Evolutionary conservation across 1,140 invertebrate genomes (phyloP), one percentile per base, ranked within the genome.

Genomic region (Dreissena rostriformis): DNA sequence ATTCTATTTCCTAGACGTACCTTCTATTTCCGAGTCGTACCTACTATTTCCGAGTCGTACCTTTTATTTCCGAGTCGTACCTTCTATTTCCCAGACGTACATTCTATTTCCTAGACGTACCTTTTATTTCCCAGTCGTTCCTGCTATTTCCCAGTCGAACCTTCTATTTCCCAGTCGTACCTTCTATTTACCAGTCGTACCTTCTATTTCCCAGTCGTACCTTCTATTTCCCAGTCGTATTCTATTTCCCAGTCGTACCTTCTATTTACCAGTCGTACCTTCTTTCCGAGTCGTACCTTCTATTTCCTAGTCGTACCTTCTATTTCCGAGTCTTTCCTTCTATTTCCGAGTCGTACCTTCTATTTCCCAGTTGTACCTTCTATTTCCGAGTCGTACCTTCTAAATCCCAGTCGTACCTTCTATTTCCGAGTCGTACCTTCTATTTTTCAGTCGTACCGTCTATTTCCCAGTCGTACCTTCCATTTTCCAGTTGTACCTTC

Each of bases 91-190:
- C 29, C 71, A 39, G 39, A 14, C 51, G 55, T 53, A 19, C 0
- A 26, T 17, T 53, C 0, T 26, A 17, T 39, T 39, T 39, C 39
- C 39, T 8, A 39, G 8, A 5, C 39, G 39, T 39, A 39, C 39
- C 24, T 15, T 28, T 17, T 57, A 55, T 24, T 29, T 74, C 55
- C 72, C 19, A 24, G 61, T 28, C 72, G 19, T 74, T 15, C 7
- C 39, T 5, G 39, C 8, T 39, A 39, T 39, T 39, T 5, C 53
- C 26, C 0, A 7, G n/a, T 49, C 15, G 51, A 1, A 11, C 14
- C 2, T 24, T 77, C 73, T n/a, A 84, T 84, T 28, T 77, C 82
- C 81, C 81, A 75, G 51, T 83, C 81, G 22, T 83, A 57, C 82
- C 82, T 77, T 68, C 0, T 61, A 65, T 17, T 52, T 51, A 15